Conservation (phyloP, 2,113 vertebrate genomes). For the Callocephalon fimbriatum region DNA sequence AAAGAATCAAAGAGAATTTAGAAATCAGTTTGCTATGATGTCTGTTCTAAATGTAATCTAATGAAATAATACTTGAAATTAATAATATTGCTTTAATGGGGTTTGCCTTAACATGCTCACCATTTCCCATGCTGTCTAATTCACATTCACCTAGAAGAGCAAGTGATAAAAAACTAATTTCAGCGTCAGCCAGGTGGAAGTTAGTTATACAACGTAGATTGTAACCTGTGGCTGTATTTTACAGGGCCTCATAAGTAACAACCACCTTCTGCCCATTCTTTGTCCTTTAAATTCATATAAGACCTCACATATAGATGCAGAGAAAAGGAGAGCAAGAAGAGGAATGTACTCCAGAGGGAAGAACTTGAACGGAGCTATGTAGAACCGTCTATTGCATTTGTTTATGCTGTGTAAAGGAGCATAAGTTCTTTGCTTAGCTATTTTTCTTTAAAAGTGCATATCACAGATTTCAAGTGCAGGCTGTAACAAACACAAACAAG, state of each 20-base stretch:
- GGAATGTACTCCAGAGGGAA: neutral
- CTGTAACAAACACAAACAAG: slow-evolving; percentile 28
- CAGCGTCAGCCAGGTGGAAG: neutral
- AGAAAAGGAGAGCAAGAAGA: neutral
- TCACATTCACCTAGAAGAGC: neutral
- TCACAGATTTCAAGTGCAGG: neutral
- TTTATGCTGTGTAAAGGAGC: neutral
- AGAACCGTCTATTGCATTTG: accelerated
- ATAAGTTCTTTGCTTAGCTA: neutral
- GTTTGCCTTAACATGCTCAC: neutral
- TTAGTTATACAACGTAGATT: neutral
- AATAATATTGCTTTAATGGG: neutral
- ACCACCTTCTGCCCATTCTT: neutral
- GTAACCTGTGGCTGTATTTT: neutral
- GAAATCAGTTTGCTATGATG: neutral
- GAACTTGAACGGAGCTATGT: accelerated
- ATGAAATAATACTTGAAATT: neutral
- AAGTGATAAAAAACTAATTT: neutral
- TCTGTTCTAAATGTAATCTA: neutral
- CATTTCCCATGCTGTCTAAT: neutral
- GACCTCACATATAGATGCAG: accelerated
- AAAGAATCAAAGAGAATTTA: neutral
- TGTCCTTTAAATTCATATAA: neutral
- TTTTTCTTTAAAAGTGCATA: neutral
- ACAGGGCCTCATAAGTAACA: neutral